Evolutionary conservation across 23 tunicate genomes (phyloP).

Genomic region (Styela clava): DNA sequence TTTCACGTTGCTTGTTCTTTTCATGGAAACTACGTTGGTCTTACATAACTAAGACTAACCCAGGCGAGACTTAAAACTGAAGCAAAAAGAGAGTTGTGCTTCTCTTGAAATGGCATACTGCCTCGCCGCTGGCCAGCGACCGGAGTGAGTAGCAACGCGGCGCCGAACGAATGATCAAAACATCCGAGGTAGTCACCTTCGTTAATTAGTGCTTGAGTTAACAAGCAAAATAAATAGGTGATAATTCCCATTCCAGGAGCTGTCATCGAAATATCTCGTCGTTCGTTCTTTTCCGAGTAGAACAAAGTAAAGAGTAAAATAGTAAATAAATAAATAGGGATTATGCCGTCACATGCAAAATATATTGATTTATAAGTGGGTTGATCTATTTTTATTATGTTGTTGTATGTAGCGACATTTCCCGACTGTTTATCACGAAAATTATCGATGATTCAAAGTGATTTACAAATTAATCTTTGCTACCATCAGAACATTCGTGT

Average conservation of each 20-base stretch:
- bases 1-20: neutral
- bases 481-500: too few species aligned
- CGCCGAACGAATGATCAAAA: neutral
- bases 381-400: too few species aligned
- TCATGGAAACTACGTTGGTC: neutral
- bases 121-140: neutral
- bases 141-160: neutral
- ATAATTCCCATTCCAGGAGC: neutral
- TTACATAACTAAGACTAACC: neutral
- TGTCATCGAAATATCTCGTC: neutral
- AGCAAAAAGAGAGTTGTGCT: neutral
- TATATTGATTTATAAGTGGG: too few species aligned
- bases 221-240: neutral
- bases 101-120: neutral
- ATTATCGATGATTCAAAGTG: neutral
- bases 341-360: too few species aligned
- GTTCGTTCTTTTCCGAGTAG: too few species aligned
- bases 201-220: neutral
- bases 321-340: too few species aligned
- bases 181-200: neutral
- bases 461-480: neutral
- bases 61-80: neutral
- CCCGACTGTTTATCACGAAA: neutral
- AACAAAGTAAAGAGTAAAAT: too few species aligned
- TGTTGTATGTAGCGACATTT: too few species aligned